Conservation (phyloP, 2,888 invertebrate species). For the Idaea dimidiata region DNA sequence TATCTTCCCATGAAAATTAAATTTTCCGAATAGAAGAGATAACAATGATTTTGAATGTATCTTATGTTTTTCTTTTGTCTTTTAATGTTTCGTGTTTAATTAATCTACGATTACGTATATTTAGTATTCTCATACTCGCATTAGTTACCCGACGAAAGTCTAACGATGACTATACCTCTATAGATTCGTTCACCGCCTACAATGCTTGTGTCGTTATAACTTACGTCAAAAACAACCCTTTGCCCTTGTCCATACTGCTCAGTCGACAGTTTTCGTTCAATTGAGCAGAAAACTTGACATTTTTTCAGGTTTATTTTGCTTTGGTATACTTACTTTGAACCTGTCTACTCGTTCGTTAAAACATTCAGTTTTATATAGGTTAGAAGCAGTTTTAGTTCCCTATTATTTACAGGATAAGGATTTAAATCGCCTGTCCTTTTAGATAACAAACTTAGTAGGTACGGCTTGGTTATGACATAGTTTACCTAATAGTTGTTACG, state of each 20-base stretch:
- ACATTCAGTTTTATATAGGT: slow-evolving; percentile 19
- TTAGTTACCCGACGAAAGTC: no score
- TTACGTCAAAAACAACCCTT: slow-evolving; percentile 10
- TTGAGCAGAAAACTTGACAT: slow-evolving; percentile 52
- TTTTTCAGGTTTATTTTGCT: slow-evolving; percentile 52
- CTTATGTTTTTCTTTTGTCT: no score
- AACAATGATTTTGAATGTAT: no score
- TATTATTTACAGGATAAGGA: background rate
- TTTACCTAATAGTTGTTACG: no score
- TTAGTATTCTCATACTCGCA: no score
- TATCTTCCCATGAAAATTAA: no score
- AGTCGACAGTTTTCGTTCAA: slow-evolving; percentile 50
- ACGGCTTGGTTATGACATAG: no score
- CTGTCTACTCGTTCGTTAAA: slow-evolving; percentile 54
- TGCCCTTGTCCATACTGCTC: background rate
- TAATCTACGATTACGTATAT: no score
- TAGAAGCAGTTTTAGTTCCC: background rate
- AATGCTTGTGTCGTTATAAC: background rate
- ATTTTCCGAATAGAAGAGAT: no score
- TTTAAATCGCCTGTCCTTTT: background rate
- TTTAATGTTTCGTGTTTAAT: no score
- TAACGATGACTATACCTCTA: background rate
- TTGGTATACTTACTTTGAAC: slow-evolving; percentile 56
- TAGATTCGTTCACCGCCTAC: background rate
- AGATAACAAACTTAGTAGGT: background rate